Base-by-base conservation (phyloP, 2,888 invertebrate genomes). In the Diaphora mendica region DNA sequence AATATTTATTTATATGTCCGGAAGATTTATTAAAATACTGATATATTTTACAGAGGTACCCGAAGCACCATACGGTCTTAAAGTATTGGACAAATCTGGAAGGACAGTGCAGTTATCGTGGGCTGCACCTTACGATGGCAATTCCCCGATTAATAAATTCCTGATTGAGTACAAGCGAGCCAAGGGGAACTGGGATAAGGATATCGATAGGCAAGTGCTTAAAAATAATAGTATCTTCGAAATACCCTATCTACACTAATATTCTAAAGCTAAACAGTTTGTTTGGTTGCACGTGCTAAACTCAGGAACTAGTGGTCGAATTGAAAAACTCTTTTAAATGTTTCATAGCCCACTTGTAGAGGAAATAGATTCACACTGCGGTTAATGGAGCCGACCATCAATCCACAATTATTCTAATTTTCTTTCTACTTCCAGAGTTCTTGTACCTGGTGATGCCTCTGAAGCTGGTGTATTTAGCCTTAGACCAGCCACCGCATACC, bases 81-180 rank as follows among this genome's bases (percentile, higher is more conserved):
- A 99, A 97, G 98, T 99, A 44, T 95, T 98, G 79, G 98, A 99
- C 92, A 99, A 98, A 95, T 98, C 98, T 71, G 98, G 99, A 80
- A 97, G 98, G 82, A 98, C 98, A 1, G 98, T 99, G 71, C 98
- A 99, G 90, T 93, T 99, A 39, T 98, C 98, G 26, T 99, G 99
- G 99, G 98, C 98, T 30, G 98, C 98, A 79, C 98, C 99, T 68
- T 99, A 98, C 91, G 98, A 98, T 88, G 99, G 99, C 85, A 98
- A 99, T 92, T 98, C 98, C 8, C 98, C 98, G 2, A 97, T 99
- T 85, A 98, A 97, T 88, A 97, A 98, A 92, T 99, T 98, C 94
- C 97, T 98, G 77, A 98, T 99, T 89, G 98, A 99, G 92, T 98
- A 98, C 94, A 99, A 99, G 93, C 97, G 98, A 82, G 98, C 98